phyloP scores from a whole-genome alignment of 2,797 vertebrate species.

The Leptatherina wallacei region DNA sequence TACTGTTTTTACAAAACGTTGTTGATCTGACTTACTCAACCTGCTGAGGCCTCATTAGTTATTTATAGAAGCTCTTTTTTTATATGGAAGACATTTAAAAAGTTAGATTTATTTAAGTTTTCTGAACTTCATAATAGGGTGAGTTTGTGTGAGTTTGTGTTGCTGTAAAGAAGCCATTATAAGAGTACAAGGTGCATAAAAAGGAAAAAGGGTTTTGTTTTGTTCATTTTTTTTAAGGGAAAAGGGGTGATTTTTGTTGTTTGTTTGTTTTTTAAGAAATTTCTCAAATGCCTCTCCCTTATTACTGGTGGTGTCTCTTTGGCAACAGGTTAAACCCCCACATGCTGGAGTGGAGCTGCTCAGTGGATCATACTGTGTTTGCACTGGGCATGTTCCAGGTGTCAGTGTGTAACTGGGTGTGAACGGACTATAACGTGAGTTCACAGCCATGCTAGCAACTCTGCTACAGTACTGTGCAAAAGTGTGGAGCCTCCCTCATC shows the following conservation, averaged over 20 bases:
- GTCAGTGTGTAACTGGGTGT: constrained; percentile 5
- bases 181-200: neutral
- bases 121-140: no score
- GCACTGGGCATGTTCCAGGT: neutral
- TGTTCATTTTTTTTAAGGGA: neutral
- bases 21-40: neutral
- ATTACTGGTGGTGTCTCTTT: neutral
- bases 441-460: neutral
- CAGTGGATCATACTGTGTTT: constrained; percentile 4
- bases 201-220: neutral
- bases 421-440: neutral
- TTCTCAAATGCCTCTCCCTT: neutral
- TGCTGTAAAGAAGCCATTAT: constrained; percentile 9
- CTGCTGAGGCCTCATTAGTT: neutral
- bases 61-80: no score
- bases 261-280: neutral
- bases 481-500: neutral
- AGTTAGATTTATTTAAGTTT: no score
- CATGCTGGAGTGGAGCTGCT: constrained; percentile 4
- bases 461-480: neutral
- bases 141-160: constrained; percentile 19
- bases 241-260: neutral
- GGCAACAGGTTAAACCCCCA: neutral
- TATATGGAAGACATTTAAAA: no score
- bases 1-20: neutral